Evolutionary conservation across 2,113 vertebrate species (phyloP).

Genomic region (Rhodinocichla rosea): DNA sequence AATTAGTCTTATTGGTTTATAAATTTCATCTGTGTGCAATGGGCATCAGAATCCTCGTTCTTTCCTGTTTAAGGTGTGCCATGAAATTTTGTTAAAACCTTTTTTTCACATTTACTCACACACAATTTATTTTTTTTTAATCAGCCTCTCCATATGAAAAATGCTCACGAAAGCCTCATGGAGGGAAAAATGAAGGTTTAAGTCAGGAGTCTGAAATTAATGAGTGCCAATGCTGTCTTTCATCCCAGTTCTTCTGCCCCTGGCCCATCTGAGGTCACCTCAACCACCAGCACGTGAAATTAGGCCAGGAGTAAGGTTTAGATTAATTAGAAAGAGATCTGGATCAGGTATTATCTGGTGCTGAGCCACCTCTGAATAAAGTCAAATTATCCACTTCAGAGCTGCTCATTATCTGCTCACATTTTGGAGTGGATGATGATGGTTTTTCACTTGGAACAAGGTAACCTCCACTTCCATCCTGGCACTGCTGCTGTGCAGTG

Average conservation of each 20-base stretch:
- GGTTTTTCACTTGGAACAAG: conserved; percentile 14
- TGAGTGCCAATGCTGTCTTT: background rate
- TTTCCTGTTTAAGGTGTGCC: background rate
- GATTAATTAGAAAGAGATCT: background rate
- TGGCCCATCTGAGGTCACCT: background rate
- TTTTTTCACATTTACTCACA: background rate
- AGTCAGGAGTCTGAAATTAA: background rate
- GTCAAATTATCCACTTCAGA: conserved; percentile 47
- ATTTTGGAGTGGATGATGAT: conserved; percentile 46
- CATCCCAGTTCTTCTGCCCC: background rate
- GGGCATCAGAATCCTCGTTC: background rate
- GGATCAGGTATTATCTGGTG: conserved; percentile 38
- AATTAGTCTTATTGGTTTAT: background rate
- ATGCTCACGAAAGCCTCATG: background rate
- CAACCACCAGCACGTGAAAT: background rate
- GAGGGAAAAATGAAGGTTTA: background rate
- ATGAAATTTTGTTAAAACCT: background rate
- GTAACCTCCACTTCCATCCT: conserved; percentile 9
- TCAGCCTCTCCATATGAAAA: background rate
- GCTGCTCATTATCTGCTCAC: conserved; percentile 19
- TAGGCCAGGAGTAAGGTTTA: background rate
- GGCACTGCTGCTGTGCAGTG: background rate
- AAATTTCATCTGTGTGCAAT: background rate
- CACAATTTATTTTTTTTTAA: background rate
- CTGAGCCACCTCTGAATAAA: conserved; percentile 36